Base-by-base conservation (phyloP, 2,797 vertebrate species). In the Xiphophorus birchmanni region DNA sequence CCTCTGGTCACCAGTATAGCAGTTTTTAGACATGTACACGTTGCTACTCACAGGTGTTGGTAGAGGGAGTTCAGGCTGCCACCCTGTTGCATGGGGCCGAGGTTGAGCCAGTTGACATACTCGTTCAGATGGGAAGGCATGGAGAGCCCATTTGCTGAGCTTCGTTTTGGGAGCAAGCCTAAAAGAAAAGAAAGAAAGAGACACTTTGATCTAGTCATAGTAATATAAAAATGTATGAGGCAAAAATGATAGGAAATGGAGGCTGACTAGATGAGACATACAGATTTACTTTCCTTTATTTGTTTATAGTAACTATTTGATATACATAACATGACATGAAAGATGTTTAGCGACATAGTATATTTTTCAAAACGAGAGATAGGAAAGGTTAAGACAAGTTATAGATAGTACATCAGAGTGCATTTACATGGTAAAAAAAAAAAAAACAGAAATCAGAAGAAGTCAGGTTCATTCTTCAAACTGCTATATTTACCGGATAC, bases 101-200 rank as follows among this genome's bases (percentile, higher is more conserved):
- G 95, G 94, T 18, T 71, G 80, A 74, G 95, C 95, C 37, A 96
- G 90, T 5, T 40, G 13, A 75, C 92, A 89, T 50, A 96, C 40
- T 5, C 93, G 87, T 13, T 90, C 56, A 0, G 95, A 95, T 0
- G 96, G 82, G 2, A 83, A n/a, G 2, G 94, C 94, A 63, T 44
- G 87, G 29, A 95, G 87, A n/a, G 95, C 95, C 50, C 85, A 77
- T 3, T 82, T 42, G 77, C 91, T 95, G 84, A 96, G 92, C 72
- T 79, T 65, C 94, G 95, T 95, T 12, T 84, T 56, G 1, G 94
- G 92, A 77, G 91, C 91, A 7, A 72, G 44, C 48, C 96, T 96
- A 83, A 11, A 21, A 21, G 37, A 35, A 40, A 29, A 65, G 1
- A 4, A 48, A 21, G 48, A 72, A 60, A 79, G 6, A 52, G 1